phyloP scores from a whole-genome alignment of 92 coral and sea anemone genomes.

The Porites lobata region DNA sequence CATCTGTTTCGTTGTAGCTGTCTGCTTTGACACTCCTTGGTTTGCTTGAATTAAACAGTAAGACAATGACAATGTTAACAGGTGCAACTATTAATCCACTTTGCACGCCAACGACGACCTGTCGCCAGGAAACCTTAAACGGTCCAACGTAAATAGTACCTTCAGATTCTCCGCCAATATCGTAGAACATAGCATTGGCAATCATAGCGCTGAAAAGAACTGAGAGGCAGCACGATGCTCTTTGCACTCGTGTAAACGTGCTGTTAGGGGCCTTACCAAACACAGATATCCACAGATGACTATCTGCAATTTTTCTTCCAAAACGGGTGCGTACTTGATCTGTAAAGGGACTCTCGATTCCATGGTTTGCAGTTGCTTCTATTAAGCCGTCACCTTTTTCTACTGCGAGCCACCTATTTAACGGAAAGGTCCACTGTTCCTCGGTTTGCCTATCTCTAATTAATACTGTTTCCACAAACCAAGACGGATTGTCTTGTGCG shows the following conservation, averaged over 20 bases:
- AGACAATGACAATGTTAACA: constrained; percentile 48
- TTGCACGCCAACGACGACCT: constrained; percentile 69
- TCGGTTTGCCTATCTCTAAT: constrained; percentile 49
- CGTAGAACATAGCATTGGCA: constrained; percentile 75
- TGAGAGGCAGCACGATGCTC: constrained; percentile 74
- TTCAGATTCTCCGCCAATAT: constrained; percentile 54
- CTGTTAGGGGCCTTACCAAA: constrained; percentile 56
- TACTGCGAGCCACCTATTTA: constrained; percentile 72
- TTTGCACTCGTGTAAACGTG: constrained; percentile 70
- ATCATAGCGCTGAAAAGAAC: constrained; percentile 68
- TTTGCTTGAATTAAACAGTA: constrained; percentile 34
- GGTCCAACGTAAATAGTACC: constrained; percentile 63
- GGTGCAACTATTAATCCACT: constrained; percentile 73
- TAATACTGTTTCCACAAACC: constrained; percentile 63
- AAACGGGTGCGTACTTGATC: constrained; percentile 53
- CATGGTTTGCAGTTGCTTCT: constrained; percentile 33
- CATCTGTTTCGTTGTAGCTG: background rate
- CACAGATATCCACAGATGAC: constrained; percentile 79
- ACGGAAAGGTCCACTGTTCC: constrained; percentile 59
- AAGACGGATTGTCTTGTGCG: constrained; percentile 53
- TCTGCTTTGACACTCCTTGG: background rate
- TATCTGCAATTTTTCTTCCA: constrained; percentile 57
- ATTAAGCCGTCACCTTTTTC: constrained; percentile 62
- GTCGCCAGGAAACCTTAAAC: constrained; percentile 52
- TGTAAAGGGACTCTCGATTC: constrained; percentile 28